Evolutionary conservation across 1,140 invertebrate species (phyloP).

Genomic region (Drosophila paulistorum): DNA sequence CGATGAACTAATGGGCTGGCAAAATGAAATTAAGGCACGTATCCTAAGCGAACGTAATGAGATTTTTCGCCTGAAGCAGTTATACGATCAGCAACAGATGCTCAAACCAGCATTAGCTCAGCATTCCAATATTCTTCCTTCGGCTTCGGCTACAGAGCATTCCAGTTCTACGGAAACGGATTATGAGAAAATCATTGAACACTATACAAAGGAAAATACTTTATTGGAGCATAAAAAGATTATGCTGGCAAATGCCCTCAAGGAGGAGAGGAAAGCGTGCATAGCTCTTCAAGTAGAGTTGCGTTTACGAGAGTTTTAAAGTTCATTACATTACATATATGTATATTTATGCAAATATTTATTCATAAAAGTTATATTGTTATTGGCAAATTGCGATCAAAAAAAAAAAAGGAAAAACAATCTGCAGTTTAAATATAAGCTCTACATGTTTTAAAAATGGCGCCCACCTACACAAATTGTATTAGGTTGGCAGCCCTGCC

Average conservation of each 20-base stretch:
- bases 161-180: constrained; percentile 82
- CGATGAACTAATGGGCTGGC: constrained; percentile 87
- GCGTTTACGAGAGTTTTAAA: constrained; percentile 69
- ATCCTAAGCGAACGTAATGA: constrained; percentile 87
- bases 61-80: constrained; percentile 86
- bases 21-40: constrained; percentile 86
- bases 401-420: constrained; percentile 2
- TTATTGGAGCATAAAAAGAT: constrained; percentile 87
- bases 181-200: constrained; percentile 83
- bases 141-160: constrained; percentile 53
- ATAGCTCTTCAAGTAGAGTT: constrained; percentile 87
- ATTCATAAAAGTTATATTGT: background rate
- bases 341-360: constrained; percentile 7
- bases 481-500: constrained; percentile 8
- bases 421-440: constrained; percentile 15
- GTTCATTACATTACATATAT: constrained; percentile 31
- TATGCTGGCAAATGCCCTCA: constrained; percentile 86
- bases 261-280: constrained; percentile 87
- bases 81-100: constrained; percentile 74
- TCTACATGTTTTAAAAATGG: constrained; percentile 2
- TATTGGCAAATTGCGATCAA: constrained; percentile 14
- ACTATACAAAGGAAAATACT: constrained; percentile 86
- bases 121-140: constrained; percentile 5
- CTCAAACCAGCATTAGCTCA: constrained; percentile 26
- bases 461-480: background rate